Evolutionary conservation across 2,888 invertebrate genomes (phyloP), one percentile per base, ranked within the genome.

Genomic region (Apodemia hepburni): DNA sequence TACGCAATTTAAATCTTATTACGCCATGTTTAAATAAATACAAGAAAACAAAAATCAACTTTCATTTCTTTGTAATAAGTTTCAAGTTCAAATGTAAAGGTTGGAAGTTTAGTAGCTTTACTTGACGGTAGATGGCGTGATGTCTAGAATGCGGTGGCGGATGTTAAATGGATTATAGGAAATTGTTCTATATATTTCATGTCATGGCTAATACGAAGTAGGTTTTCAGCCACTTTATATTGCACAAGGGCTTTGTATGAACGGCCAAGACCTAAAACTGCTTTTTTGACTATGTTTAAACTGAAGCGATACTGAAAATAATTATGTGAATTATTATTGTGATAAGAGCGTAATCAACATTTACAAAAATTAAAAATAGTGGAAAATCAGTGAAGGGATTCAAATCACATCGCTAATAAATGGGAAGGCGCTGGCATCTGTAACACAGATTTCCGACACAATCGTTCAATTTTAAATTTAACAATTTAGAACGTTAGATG

Each of bases 41-140:
- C 3, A 57, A 15, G 3, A 5, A 51, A 54, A 54, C 29, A 29
- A 57, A 57, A 57, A 57, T 27, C 54, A 57, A 27, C 54, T 57
- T 57, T 57, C 54, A 27, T 29, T 8, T 29, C 15, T 29, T 6
- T 57, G 54, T 3, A 57, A 57, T 54, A 54, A 54, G 54, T 54
- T 54, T 54, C 54, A 12, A 51, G 63, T 8, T 65, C 64, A 66
- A 58, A 51, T 42, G 5, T 22, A 38, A 61, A 5, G 35, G 54
- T 38, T 61, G n/a, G 33, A 6, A 54, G 22, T 54, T 12, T 15
- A 35, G 15, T 61, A 8, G 12, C 9, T 35, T 33, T 35, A 22
- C n/a, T 17, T n/a, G 33, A 15, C 22, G 38, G 18, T 18, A 54
- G 33, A 27, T 38, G 51, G 61, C 61, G 51, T 18, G 51, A 45